Evolutionary conservation across 2,113 vertebrate species (phyloP).

Genomic region (Psettodes erumei): DNA sequence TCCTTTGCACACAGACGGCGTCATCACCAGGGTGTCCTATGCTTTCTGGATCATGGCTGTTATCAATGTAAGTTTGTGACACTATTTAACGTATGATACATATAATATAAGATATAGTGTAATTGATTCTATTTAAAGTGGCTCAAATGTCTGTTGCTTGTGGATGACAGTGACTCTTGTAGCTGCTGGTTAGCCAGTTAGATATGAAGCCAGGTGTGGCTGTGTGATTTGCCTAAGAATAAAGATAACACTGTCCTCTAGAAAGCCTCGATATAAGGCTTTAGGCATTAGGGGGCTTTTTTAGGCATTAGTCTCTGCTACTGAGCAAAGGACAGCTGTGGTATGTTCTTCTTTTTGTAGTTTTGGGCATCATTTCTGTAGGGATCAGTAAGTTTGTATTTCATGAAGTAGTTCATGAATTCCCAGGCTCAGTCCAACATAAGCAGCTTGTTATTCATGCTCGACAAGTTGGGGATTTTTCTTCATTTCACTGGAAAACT

Average conservation of each 20-base stretch:
- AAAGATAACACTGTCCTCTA: background rate
- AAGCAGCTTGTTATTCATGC: too few relatives aligned
- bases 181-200: background rate
- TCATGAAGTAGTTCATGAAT: too few relatives aligned
- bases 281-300: too few relatives aligned
- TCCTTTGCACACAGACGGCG: constrained; percentile 78
- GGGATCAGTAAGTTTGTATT: too few relatives aligned
- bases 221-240: background rate
- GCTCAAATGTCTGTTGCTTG: background rate
- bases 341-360: too few relatives aligned
- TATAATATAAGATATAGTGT: too few relatives aligned
- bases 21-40: constrained; percentile 87
- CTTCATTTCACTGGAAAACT: too few relatives aligned
- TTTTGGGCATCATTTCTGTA: too few relatives aligned
- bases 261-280: background rate
- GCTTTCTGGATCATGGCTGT: constrained; percentile 99
- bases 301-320: background rate
- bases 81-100: too few relatives aligned
- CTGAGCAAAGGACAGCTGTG: background rate
- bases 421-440: too few relatives aligned
- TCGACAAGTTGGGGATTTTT: too few relatives aligned
- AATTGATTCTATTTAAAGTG: background rate
- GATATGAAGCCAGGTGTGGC: background rate
- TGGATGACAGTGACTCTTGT: background rate
- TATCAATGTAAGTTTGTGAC: constrained; percentile 89